These are phyloP conservation scores for Lepidocolaptes lacrymiger DNA, from an alignment of 2,797 vertebrate genomes.

Conservation along the genomic window DNA sequence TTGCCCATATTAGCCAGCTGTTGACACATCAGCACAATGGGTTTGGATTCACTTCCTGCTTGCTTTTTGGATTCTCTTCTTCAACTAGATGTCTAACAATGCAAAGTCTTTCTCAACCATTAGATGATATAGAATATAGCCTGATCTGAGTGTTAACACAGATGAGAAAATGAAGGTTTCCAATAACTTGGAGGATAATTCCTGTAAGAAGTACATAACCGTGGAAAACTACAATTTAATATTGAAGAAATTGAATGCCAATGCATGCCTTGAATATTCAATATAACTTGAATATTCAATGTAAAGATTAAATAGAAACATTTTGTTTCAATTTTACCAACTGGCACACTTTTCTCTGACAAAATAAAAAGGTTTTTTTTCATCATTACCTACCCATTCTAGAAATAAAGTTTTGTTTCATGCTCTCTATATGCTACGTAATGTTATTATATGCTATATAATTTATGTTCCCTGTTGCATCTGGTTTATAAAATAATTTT, in stretches of 20 bases:
- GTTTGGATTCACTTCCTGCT: neutral
- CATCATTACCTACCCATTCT: neutral
- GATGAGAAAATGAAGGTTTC: neutral
- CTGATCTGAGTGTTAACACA: neutral
- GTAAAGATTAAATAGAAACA: neutral
- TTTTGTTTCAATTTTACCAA: neutral
- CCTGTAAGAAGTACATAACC: neutral
- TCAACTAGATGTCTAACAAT: neutral
- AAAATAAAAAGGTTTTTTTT: neutral
- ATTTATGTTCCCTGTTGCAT: neutral
- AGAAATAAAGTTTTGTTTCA: neutral
- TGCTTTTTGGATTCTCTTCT: neutral
- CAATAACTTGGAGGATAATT: neutral
- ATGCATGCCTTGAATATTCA: neutral
- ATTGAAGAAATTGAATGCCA: neutral
- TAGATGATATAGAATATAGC: neutral
- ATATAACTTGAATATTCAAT: neutral
- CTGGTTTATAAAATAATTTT: neutral
- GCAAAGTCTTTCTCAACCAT: neutral
- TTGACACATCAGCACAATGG: neutral
- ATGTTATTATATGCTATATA: neutral
- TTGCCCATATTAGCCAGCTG: neutral
- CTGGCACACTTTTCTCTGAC: rapidly evolving
- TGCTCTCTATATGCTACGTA: neutral
- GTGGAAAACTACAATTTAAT: neutral